Evolutionary conservation across 2,113 vertebrate species (phyloP), one percentile per base, ranked within the genome.

Genomic region (Struthio camelus): DNA sequence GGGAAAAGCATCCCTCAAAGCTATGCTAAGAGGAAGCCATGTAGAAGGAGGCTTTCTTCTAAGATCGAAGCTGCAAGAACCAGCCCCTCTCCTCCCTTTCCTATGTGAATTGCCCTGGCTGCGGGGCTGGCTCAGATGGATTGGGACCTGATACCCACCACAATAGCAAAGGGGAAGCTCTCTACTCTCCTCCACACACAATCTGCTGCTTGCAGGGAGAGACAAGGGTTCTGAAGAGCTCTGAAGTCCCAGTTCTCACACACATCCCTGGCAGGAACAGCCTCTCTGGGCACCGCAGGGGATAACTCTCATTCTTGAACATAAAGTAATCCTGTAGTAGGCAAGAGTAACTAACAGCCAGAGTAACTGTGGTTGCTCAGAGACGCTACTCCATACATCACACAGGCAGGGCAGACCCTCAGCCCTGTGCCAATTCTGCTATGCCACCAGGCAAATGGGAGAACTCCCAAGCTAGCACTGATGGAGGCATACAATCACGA

Each of bases 401-500:
- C 2, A 16, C 50, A 75, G 69, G 53, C 46, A 67, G 2, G 38
- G n/a, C 20, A 66, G 77, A 3, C 5, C 38, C 51, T 28, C 17
- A 38, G 18, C 5, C 28, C 50, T 36, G 22, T 23, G 44, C 28
- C 34, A 48, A 1, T 11, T 27, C 38, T 65, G 32, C 32, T 69
- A 61, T 61, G 32, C n/a, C 72, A 61, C 72, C 40, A 34, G 0
- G 18, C 58, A 64, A 4, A 80, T 62, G 23, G n/a, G 20, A 61
- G 6, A n/a, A 32, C 10, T 75, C 24, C 32, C 42, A 69, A 48
- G 6, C 7, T 2, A 58, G 22, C 69, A 20, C 40, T 0, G 1
- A 30, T 53, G 56, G 11, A 67, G 27, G 4, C 8, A 27, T 5
- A 1, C 0, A 34, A 56, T 58, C 34, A 18, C 4, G 0, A 30